These are phyloP conservation scores for Drosophila setosimentum DNA, from an alignment of 2,888 invertebrate species.

Conservation along the genomic window DNA sequence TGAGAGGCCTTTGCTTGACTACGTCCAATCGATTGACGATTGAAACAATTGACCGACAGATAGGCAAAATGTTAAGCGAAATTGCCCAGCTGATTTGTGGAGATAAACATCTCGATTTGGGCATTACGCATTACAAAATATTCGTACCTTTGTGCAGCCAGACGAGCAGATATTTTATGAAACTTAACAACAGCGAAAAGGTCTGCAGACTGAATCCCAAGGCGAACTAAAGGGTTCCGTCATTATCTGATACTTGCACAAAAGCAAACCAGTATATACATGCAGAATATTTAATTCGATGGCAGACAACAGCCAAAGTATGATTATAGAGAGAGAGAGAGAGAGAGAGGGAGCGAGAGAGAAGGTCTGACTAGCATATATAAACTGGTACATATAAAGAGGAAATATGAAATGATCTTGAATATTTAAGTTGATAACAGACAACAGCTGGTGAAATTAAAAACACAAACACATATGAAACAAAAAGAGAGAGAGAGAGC, in stretches of 20 bases:
- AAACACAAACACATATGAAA: not conserved
- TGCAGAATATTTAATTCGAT: not conserved
- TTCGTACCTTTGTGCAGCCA: not conserved
- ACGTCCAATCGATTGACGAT: not conserved
- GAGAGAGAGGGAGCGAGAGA: not conserved
- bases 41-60: conserved; percentile 30
- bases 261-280: not conserved
- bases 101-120: conserved; percentile 8
- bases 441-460: not conserved
- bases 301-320: not conserved
- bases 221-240: not conserved
- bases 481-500: not conserved
- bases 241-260: not conserved
- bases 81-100: conserved; percentile 21
- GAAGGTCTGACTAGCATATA: not conserved
- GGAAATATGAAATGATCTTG: not conserved
- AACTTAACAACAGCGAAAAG: conserved; percentile 36
- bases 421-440: not conserved
- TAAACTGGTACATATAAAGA: not conserved
- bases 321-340: not conserved
- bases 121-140: not conserved
- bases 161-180: conserved; percentile 30
- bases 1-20: conserved; percentile 13
- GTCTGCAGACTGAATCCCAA: not conserved
- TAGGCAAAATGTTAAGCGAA: conserved; percentile 18